Conservation (phyloP, 1,140 invertebrate genomes). For the Drosophila paulistorum region DNA sequence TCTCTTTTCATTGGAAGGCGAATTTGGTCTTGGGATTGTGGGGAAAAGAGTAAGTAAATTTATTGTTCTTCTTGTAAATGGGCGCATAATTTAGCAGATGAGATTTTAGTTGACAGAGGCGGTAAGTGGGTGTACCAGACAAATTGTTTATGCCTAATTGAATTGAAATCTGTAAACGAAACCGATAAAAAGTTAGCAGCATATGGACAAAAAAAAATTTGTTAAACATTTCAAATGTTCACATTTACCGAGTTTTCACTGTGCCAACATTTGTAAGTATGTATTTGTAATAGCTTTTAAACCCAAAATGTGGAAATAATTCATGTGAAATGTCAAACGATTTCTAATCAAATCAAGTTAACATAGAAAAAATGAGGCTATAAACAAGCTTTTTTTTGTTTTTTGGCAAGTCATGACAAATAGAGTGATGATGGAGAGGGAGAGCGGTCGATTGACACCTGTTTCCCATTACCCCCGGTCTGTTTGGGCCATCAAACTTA, state of each 20-base stretch:
- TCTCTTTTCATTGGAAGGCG: not conserved
- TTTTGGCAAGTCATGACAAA: conserved; percentile 41
- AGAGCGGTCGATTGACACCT: conserved; percentile 2
- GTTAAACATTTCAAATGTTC: not conserved
- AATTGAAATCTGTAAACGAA: conserved; percentile 8
- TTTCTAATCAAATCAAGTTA: conserved; percentile 55
- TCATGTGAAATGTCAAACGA: conserved; percentile 45
- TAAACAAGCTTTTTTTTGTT: conserved; percentile 43
- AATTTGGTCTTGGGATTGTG: not conserved
- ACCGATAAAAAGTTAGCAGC: no score
- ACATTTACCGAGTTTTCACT: not conserved
- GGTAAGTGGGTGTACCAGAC: not conserved
- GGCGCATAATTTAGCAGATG: conserved; percentile 58
- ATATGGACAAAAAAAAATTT: no score
- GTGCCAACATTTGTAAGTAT: not conserved
- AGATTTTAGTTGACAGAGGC: conserved; percentile 56
- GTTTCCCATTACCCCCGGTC: not conserved
- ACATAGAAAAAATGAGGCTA: conserved; percentile 47
- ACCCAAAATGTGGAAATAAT: conserved; percentile 14
- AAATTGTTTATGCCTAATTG: conserved; percentile 38
- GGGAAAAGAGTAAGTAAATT: conserved; percentile 36
- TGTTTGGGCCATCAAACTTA: not conserved
- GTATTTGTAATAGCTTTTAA: not conserved
- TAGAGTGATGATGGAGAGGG: not conserved
- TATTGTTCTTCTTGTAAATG: conserved; percentile 59